Evolutionary conservation across 2,113 vertebrate genomes (phyloP).

Genomic region (Hemicordylus capensis): DNA sequence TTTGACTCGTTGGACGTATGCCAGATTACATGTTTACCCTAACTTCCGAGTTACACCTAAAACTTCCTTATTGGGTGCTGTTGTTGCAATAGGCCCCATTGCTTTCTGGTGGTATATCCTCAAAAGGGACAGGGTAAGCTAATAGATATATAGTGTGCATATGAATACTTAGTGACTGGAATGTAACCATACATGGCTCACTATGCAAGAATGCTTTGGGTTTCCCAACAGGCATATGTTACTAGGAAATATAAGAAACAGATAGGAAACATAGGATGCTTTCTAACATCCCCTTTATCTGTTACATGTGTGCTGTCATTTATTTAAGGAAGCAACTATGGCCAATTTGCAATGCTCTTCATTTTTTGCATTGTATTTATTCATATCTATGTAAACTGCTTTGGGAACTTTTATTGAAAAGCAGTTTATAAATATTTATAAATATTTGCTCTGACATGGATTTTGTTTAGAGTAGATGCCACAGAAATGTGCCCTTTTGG

Average conservation of each 20-base stretch:
- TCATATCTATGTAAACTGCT: too few species aligned
- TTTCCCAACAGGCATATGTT: not conserved
- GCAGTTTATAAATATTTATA: too few species aligned
- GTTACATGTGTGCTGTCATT: not conserved
- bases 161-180: not conserved
- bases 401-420: too few species aligned
- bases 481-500: too few species aligned
- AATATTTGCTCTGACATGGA: too few species aligned
- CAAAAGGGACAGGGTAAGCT: conserved; percentile 84
- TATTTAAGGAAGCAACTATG: too few species aligned
- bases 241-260: not conserved
- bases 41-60: conserved; percentile 82
- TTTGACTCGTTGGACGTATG: conserved; percentile 83
- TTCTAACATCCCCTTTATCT: too few species aligned
- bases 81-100: conserved; percentile 79
- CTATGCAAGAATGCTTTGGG: not conserved
- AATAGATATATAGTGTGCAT: not conserved
- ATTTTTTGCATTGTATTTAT: too few species aligned
- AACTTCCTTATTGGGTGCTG: conserved; percentile 81
- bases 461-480: too few species aligned
- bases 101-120: conserved; percentile 75
- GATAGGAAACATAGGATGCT: not conserved
- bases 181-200: not conserved
- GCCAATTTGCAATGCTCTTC: too few species aligned
- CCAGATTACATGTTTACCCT: conserved; percentile 79